phyloP scores from a whole-genome alignment of 2,797 vertebrate species.

The Ctenopoma kingsleyae region DNA sequence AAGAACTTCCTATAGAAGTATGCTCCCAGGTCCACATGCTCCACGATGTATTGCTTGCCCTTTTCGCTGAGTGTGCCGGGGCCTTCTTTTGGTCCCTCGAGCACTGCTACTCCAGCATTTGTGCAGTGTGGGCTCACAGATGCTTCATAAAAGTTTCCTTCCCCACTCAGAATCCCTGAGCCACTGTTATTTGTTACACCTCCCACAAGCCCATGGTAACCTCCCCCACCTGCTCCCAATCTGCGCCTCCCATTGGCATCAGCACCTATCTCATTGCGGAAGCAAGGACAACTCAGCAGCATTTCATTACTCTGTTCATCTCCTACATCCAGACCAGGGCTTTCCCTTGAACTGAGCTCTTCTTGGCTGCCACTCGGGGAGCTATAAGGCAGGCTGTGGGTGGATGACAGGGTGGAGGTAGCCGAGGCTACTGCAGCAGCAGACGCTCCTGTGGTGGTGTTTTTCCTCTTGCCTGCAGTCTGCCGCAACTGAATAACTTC shows the following conservation, averaged over 20 bases:
- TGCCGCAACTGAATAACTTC: conserved; percentile 91
- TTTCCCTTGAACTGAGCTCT: conserved; percentile 93
- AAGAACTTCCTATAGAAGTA: conserved; percentile 97
- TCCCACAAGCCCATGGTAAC: conserved; percentile 55
- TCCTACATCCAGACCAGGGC: conserved; percentile 87
- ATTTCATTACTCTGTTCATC: conserved; percentile 96
- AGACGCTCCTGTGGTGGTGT: conserved; percentile 95
- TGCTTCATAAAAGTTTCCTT: conserved; percentile 90
- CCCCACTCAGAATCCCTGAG: conserved; percentile 86
- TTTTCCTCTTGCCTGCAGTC: conserved; percentile 92
- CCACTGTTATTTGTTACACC: conserved; percentile 77
- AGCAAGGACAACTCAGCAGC: conserved; percentile 95
- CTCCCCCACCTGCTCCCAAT: conserved; percentile 82
- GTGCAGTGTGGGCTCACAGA: conserved; percentile 92
- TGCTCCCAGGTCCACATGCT: conserved; percentile 95
- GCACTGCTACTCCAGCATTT: conserved; percentile 94
- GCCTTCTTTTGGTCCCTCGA: conserved; percentile 94
- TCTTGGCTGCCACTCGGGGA: conserved; percentile 96
- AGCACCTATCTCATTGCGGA: conserved; percentile 95
- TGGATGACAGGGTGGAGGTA: conserved; percentile 93
- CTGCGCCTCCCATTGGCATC: conserved; percentile 88
- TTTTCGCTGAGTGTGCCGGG: conserved; percentile 89
- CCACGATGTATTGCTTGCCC: conserved; percentile 94
- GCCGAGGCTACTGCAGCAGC: conserved; percentile 94
- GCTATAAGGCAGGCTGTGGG: conserved; percentile 89